phyloP scores from a whole-genome alignment of 2,113 vertebrate genomes.

The Tenrec ecaudatus region DNA sequence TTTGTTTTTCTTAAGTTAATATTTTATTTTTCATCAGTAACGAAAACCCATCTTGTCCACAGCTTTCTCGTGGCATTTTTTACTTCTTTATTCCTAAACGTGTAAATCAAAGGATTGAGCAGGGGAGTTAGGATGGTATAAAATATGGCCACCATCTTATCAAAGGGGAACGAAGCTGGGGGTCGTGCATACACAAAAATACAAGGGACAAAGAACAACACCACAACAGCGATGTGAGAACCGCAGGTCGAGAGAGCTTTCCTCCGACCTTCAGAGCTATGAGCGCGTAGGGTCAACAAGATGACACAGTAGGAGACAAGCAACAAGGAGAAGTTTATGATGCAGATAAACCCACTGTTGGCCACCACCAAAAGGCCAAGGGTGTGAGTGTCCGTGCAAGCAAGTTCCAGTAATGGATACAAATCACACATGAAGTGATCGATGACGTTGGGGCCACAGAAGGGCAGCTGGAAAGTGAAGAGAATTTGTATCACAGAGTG shows the following conservation, averaged over 20 bases:
- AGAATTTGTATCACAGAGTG: constrained; percentile 64
- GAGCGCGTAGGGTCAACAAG: constrained; percentile 42
- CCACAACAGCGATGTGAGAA: constrained; percentile 67
- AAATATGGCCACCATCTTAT: constrained; percentile 64
- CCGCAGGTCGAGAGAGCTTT: constrained; percentile 75
- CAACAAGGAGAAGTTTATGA: constrained; percentile 62
- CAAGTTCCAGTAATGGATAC: constrained; percentile 61
- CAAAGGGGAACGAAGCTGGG: constrained; percentile 14
- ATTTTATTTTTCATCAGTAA: constrained; percentile 51
- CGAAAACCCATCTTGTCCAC: background rate
- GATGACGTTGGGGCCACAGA: constrained; percentile 79
- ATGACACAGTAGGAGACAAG: constrained; percentile 67
- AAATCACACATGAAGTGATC: constrained; percentile 80
- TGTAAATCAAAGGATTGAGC: constrained; percentile 76
- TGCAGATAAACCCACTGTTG: constrained; percentile 73
- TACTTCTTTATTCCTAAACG: constrained; percentile 68
- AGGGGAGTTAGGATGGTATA: constrained; percentile 68
- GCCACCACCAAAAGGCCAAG: constrained; percentile 61
- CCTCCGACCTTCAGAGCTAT: constrained; percentile 3
- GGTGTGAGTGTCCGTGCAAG: constrained; percentile 57
- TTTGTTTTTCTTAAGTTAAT: background rate
- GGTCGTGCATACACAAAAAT: constrained; percentile 34
- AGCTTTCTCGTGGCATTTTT: constrained; percentile 61
- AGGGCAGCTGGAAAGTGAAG: constrained; percentile 65
- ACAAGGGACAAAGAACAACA: constrained; percentile 64